Base-by-base conservation (phyloP, 2,113 vertebrate genomes). In the Spea multiplicata region DNA sequence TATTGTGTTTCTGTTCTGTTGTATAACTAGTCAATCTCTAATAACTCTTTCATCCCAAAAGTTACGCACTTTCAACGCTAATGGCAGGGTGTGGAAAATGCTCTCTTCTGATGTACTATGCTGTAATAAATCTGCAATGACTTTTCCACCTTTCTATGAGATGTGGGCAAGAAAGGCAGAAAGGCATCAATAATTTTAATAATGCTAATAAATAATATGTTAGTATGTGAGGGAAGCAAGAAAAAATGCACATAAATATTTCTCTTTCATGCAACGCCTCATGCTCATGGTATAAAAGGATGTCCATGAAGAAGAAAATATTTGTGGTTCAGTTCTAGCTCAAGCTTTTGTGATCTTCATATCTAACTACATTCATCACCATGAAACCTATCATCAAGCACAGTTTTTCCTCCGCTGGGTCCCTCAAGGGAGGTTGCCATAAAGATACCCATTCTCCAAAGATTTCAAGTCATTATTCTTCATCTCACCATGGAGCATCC, bases 41-140 rank as follows among this genome's bases (percentile, higher is more conserved):
- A 44, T 6, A 61, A 44, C 53, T 68, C 64, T 76, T 76, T 76
- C 13, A 76, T 76, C 65, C 59, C 52, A 12, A 75, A 65, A 75
- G 62, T 66, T n/a, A n/a, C n/a, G n/a, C n/a, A n/a, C n/a, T n/a
- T n/a, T n/a, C 69, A 45, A 48, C 70, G 10, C 30, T 59, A 49
- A 57, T 13, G 44, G 17, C 6, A 44, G 75, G 66, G 75, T 49
- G 66, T 76, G 66, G n/a, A 70, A 69, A 76, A 59, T 59, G 55
- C 55, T 59, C 55, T 9, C 57, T 66, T 62, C 6, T 48, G 65
- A 76, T 57, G 75, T 57, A 47, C 3, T 68, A 65, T 49, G 44
- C 59, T 14, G 59, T 45, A 76, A 30, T n/a, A 68, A 67, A 69
- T 59, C 49, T 69, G 9, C 48, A 44, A 8, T 6, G 45, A 57